Percentiles rank a stretch among this genome's conserved stretches.
phyloP scores from a whole-genome alignment of 2,797 vertebrate genomes.

The Heliangelus exortis region DNA sequence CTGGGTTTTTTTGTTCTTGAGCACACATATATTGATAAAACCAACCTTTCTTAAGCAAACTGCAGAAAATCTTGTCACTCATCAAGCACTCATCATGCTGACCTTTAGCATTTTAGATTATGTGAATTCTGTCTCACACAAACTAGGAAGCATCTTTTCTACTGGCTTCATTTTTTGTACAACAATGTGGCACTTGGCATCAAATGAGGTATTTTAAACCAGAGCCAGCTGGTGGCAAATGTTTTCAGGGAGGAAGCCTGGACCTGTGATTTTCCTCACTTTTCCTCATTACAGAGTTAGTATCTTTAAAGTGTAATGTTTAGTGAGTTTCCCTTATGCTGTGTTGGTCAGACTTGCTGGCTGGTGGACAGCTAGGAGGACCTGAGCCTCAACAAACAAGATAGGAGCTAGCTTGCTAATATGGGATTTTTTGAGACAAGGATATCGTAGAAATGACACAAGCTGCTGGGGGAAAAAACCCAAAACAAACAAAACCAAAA shows the following conservation, averaged over 20 bases:
- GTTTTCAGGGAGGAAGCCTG: neutral
- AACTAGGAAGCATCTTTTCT: conserved; percentile 18
- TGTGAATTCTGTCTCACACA: neutral
- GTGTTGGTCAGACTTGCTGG: neutral
- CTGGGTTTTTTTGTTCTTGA: neutral
- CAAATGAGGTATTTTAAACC: conserved; percentile 3
- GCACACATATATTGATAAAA: neutral
- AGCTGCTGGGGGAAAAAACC: neutral
- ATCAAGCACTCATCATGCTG: neutral
- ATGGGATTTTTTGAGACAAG: neutral
- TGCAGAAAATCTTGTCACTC: neutral
- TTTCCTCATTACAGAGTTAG: neutral
- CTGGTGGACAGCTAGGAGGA: neutral
- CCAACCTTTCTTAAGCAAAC: neutral
- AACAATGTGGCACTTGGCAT: neutral
- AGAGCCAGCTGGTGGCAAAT: conserved; percentile 9
- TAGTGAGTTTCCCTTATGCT: accelerated
- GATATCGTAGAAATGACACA: neutral
- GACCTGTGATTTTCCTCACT: conserved; percentile 27
- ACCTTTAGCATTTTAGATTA: neutral
- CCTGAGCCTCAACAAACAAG: neutral
- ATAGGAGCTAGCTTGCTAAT: neutral
- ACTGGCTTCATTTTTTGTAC: neutral
- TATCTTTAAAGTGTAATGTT: neutral
- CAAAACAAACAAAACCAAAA: neutral